These are phyloP conservation scores for Sceloporus undulatus DNA, from an alignment of 2,113 vertebrate species.

Conservation along the genomic window DNA sequence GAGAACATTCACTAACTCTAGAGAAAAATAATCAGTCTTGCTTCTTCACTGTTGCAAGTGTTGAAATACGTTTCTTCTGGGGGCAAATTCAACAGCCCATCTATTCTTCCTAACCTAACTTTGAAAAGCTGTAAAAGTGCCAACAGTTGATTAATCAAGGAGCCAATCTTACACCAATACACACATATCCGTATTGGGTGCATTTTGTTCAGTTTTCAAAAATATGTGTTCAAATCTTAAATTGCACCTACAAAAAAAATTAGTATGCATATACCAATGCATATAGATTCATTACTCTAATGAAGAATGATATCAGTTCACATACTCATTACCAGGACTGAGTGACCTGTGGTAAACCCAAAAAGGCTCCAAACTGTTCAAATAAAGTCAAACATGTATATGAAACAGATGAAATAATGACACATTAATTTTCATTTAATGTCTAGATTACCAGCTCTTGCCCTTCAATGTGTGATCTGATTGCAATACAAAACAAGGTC, in stretches of 20 bases:
- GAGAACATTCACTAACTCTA: not conserved
- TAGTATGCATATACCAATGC: not conserved
- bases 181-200: not conserved
- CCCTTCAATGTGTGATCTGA: not conserved
- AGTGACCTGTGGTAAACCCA: not conserved
- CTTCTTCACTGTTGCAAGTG: constrained; percentile 1
- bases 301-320: not conserved
- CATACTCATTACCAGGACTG: not conserved
- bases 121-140: not conserved
- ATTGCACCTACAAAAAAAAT: not conserved
- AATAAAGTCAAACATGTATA: not conserved
- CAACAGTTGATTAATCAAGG: not conserved
- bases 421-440: not conserved
- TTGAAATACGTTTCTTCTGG: constrained; percentile 23
- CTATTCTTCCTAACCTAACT: not conserved
- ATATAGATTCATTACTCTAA: not conserved
- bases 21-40: constrained; percentile 3
- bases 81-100: constrained; percentile 1
- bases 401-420: not conserved
- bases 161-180: not conserved
- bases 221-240: not conserved
- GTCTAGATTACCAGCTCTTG: not conserved
- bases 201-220: not conserved
- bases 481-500: too few species aligned
- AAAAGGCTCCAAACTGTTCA: not conserved